Evolutionary conservation across 2,797 vertebrate genomes (phyloP).

Genomic region (Synanceia verrucosa): DNA sequence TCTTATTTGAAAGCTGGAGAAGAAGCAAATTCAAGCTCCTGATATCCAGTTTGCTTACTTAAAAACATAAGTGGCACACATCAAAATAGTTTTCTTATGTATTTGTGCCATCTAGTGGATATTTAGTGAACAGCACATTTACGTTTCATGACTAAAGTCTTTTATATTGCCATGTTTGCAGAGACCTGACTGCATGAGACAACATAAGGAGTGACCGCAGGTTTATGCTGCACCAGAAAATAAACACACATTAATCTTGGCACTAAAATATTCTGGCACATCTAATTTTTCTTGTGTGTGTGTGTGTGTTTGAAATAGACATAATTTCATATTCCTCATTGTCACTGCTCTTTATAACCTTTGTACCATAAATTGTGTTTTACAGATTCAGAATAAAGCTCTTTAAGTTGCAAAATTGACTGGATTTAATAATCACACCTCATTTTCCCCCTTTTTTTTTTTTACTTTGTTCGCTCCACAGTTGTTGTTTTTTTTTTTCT

Average conservation of each 20-base stretch:
- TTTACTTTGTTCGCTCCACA: background rate
- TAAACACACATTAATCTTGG: constrained; percentile 2
- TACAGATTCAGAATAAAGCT: background rate
- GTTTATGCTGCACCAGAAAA: background rate
- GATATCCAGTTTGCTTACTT: constrained; percentile 4
- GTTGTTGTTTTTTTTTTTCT: background rate
- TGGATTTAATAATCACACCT: background rate
- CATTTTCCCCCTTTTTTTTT: background rate
- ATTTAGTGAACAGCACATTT: background rate
- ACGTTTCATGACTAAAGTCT: background rate
- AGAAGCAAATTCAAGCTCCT: constrained; percentile 19
- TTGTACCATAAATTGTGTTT: background rate
- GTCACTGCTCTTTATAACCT: background rate
- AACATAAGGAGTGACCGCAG: background rate
- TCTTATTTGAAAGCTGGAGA: constrained; percentile 44
- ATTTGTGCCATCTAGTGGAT: constrained; percentile 70
- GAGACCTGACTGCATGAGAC: background rate
- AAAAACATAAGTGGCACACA: background rate
- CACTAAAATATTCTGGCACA: background rate
- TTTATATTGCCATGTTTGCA: constrained; percentile 6
- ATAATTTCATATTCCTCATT: background rate
- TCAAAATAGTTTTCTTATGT: constrained; percentile 25
- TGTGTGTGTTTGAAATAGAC: background rate
- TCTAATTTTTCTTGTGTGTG: background rate
- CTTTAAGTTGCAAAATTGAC: background rate